Base-by-base conservation (phyloP, 2,113 vertebrate genomes). In the Lycaon pictus region DNA sequence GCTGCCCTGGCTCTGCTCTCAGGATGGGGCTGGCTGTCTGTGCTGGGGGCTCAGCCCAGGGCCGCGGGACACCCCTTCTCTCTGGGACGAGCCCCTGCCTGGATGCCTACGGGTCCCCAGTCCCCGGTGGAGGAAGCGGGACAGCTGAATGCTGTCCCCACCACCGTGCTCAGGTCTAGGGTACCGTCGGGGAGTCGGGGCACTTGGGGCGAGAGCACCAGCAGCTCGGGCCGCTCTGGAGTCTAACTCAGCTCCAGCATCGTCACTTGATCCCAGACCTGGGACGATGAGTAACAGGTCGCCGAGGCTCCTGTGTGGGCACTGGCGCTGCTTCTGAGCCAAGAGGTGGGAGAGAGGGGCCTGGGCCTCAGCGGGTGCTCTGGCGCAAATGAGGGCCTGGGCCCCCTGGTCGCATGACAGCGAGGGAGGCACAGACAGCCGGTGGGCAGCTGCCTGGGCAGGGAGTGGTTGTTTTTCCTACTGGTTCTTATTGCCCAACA, bases 361-460 rank as follows among this genome's bases (percentile, higher is more conserved):
- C 85, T 55, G 69, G 71, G 23, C 51, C 53, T 86, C 90, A 79
- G 90, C 91, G 86, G 94, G 90, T 58, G 86, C 71, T 82, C 74
- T 37, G 35, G 43, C n/a, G 80, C 93, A 93, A 98, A 93, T 97
- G 95, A 96, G 72, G 77, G 88, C 88, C 43, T 95, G 96, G 97
- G 91, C 37, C 58, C 79, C 48, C 60, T 6, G 79, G 56, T 23
- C 35, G 69, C 77, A 83, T 55, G 89, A 69, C 35, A 27, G 53
- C 3, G 69, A 32, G 25, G 91, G 82, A 93, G 83, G 86, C 71
- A 58, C 19, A 53, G 91, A 93, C 98, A 98, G 96, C 97, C 23
- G 90, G 86, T 56, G 58, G 96, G 96, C 97, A 98, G 98, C 96
- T 97, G 97, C 71, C 83, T 27, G n/a, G 81, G 88, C 55, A 67